Evolutionary conservation across 2,888 invertebrate species (phyloP).

Genomic region (Gari tellinella): DNA sequence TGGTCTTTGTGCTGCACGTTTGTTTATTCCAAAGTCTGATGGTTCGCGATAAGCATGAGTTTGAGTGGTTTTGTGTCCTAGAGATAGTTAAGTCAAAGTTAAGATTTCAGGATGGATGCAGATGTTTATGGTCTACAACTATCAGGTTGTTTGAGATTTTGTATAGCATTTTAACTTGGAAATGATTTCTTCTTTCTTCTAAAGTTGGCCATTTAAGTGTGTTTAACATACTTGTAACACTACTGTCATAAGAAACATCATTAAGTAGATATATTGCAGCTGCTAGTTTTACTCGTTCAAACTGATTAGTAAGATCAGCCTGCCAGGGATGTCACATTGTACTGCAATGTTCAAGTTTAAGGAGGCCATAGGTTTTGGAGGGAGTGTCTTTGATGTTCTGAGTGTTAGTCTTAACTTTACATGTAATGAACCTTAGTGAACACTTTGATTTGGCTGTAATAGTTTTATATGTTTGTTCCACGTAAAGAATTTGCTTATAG

Average conservation of each 20-base stretch:
- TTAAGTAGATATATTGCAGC: conserved; percentile 16
- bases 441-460: neutral
- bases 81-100: conserved; percentile 10
- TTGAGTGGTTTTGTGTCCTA: conserved; percentile 10
- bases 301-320: neutral
- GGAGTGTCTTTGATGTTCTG: conserved; percentile 12
- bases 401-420: conserved; percentile 13
- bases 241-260: conserved; percentile 9
- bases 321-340: conserved; percentile 14
- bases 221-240: conserved; percentile 13
- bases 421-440: conserved; percentile 10
- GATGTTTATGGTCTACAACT: conserved; percentile 6
- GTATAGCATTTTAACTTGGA: conserved; percentile 1
- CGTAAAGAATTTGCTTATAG: neutral
- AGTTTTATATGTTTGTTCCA: conserved; percentile 15
- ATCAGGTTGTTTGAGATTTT: conserved; percentile 9
- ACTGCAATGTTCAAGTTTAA: conserved; percentile 13
- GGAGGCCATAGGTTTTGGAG: conserved; percentile 11
- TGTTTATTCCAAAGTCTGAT: conserved; percentile 20
- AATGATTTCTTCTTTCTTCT: conserved; percentile 9
- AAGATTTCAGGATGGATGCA: conserved; percentile 4
- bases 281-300: conserved; percentile 15
- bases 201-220: conserved; percentile 6
- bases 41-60: conserved; percentile 9
- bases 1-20: too few relatives aligned